Evolutionary conservation across 2,113 vertebrate species (phyloP), one percentile per base, ranked within the genome.

Genomic region (Leucopsar rothschildi): DNA sequence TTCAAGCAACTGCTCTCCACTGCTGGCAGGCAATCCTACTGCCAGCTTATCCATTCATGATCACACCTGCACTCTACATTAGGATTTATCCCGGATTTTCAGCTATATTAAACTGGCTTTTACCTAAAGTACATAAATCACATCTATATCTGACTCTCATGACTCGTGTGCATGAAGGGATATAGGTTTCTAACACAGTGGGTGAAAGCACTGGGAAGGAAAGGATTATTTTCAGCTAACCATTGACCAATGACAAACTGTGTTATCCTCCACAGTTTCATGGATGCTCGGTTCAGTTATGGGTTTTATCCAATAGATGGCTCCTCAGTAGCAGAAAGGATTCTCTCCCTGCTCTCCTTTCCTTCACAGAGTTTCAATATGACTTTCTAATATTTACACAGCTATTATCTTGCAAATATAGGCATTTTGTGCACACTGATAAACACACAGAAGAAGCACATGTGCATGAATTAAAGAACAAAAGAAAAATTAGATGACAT

Each of bases 241-340:
- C 2, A 2, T 69, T 88, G 86, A 86, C 79, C 79, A 93, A 24
- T 40, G 87, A 86, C 47, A 76, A 93, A 90, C 40, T 86, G 79
- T 73, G 39, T 90, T 96, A 73, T 88, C 52, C 68, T 88, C 82
- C 1, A 10, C 92, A n/a, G 88, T 39, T 94, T 60, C 86, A 90
- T 15, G 65, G 88, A 78, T 68, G 68, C 77, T 94, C 0, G 0
- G 82, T 88, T 96, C 95, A 96, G 86, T 96, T 96, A 95, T 92
- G 90, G 65, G 56, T 79, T 96, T 96, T 93, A 97, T 97, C 95
- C 95, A 97, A 95, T 95, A 97, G 95, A 94, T 96, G 95, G 95
- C 94, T 96, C 95, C 93, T 97, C 6, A 0, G 95, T 72, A 96
- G 93, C 94, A 97, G 95, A 72, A 93, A 96, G 96, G 76, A 93